These are phyloP conservation scores for Oncorhynchus nerka DNA, from an alignment of 2,113 vertebrate species.

Conservation along the genomic window DNA sequence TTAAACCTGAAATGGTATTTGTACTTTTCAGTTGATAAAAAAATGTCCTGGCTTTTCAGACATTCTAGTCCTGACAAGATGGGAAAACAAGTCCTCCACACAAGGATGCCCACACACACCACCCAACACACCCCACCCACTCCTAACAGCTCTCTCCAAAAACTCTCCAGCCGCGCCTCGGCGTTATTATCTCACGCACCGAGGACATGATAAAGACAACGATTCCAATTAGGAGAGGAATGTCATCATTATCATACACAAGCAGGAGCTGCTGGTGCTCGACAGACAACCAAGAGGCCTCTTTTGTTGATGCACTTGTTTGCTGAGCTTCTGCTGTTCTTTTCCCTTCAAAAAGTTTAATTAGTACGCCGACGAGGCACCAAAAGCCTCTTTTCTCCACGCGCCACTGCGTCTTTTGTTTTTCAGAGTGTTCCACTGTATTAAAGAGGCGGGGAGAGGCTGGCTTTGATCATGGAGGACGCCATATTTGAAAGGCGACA, in stretches of 20 bases:
- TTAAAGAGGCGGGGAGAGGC: too few relatives aligned
- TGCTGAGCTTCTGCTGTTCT: neutral
- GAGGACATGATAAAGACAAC: constrained; percentile 7
- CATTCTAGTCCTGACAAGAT: too few relatives aligned
- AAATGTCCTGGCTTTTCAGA: too few relatives aligned
- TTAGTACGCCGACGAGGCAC: neutral
- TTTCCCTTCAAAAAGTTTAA: neutral
- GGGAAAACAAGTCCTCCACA: too few relatives aligned
- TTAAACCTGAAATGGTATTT: too few relatives aligned
- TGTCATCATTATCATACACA: constrained; percentile 3
- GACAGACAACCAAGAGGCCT: neutral
- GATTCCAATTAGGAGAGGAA: constrained; percentile 1
- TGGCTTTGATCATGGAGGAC: too few relatives aligned
- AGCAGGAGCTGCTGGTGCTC: neutral
- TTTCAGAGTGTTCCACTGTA: neutral
- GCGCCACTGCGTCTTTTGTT: neutral
- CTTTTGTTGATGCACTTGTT: neutral
- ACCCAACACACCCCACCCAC: neutral
- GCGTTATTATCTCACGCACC: neutral
- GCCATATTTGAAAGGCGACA: too few relatives aligned
- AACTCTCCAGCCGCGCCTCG: neutral
- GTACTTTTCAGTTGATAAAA: too few relatives aligned
- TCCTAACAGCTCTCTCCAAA: neutral
- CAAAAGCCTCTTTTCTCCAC: neutral
- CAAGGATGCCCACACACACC: neutral